Base-by-base conservation (phyloP, 2,888 invertebrate genomes). In the Muscina levida region DNA sequence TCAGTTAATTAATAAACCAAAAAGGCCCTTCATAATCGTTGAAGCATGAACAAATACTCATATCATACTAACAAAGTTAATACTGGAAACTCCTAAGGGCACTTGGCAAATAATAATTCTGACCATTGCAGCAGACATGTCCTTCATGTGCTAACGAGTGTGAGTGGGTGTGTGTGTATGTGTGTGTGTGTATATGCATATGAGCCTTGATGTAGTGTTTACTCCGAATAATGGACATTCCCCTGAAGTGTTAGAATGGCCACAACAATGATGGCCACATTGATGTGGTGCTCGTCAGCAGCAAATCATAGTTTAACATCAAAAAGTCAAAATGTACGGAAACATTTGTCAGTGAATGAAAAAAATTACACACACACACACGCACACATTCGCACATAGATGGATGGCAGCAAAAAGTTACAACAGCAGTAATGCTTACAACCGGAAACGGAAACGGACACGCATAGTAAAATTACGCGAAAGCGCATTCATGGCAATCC, bases 361-460 rank as follows among this genome's bases (percentile, higher is more conserved):
- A 72, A 65, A 44, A 59, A 19, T 57, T 51, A 31, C 42, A 53
- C 31, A 73, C 70, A 44, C 53, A 65, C 62, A 65, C 46, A 59
- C 13, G 1, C 26, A 48, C 37, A 39, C 15, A 44, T 22, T 46
- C 39, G 39, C 17, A 31, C 31, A 48, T 15, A 53, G 17, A 51
- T n/a, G 37, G 4, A 53, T 13, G 8, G 17, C 15, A 31, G 22
- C 24, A 57, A 22, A 31, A 11, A 70, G 72, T 31, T 51, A n/a
- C 56, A 42, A 66, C 65, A 66, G n/a, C 13, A 22, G 66, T 22
- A 66, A 44, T 62, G 22, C 39, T 70, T 37, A 31, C 4, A 68
- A 71, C 65, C 73, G 82, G 78, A 81, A 80, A 73, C 76, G 82
- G 80, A 82, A 81, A 76, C 80, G 78, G 80, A 79, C 75, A 77